Percentiles rank a stretch among this genome's conserved stretches.
Conservation (phyloP, 2,888 invertebrate species). For the Dexiosoma caninum region DNA sequence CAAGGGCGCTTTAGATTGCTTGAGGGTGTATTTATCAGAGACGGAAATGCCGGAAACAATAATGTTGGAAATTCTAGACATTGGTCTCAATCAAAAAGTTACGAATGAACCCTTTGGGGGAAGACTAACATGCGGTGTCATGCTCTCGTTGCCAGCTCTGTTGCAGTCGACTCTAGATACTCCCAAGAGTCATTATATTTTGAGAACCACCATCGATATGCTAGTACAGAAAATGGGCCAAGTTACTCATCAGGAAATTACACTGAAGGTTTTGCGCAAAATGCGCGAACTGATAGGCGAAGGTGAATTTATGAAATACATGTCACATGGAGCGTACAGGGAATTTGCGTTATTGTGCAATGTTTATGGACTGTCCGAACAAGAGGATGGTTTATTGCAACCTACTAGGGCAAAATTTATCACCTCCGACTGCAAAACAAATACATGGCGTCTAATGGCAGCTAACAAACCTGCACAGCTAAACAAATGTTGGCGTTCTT, state of each 20-base stretch:
- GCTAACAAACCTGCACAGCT: constrained; percentile 29
- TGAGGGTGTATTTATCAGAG: constrained; percentile 85
- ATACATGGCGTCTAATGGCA: constrained; percentile 55
- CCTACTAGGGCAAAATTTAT: constrained; percentile 44
- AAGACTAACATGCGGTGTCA: constrained; percentile 82
- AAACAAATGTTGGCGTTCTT: constrained; percentile 66
- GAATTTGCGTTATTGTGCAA: constrained; percentile 82
- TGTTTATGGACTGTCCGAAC: constrained; percentile 78
- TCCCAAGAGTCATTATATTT: constrained; percentile 78
- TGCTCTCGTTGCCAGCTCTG: constrained; percentile 83
- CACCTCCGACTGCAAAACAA: constrained; percentile 52
- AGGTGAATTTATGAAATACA: constrained; percentile 81
- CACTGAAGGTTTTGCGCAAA: constrained; percentile 84
- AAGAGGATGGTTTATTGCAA: constrained; percentile 49
- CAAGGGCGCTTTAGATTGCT: constrained; percentile 87
- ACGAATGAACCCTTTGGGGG: constrained; percentile 80
- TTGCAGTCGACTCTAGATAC: constrained; percentile 80
- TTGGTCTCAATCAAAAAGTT: constrained; percentile 80
- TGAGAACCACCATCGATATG: constrained; percentile 79
- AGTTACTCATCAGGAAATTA: constrained; percentile 82
- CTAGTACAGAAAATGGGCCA: constrained; percentile 81
- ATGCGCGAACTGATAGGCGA: constrained; percentile 84
- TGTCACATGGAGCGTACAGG: constrained; percentile 79
- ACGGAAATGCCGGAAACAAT: constrained; percentile 84
- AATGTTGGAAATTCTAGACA: constrained; percentile 82